These are phyloP conservation scores for Lasioglossum vierecki DNA, from an alignment of 2,888 invertebrate species.

Conservation along the genomic window DNA sequence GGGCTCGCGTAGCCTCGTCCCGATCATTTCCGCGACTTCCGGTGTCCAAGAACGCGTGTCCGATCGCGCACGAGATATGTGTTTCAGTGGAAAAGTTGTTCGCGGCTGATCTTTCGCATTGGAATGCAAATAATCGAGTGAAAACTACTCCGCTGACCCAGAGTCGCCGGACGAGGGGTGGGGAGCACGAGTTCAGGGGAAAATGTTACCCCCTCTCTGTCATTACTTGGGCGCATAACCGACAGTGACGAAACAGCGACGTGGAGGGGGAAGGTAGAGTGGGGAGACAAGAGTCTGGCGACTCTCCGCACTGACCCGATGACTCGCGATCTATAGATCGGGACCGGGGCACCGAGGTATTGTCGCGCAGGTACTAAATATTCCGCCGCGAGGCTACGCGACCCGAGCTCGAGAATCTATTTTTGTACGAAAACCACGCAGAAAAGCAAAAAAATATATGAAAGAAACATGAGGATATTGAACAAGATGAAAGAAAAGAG, in stretches of 20 bases:
- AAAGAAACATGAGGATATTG: neutral
- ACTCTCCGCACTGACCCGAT: too few species aligned
- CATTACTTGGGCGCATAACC: too few species aligned
- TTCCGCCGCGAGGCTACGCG: slow-evolving; percentile 62
- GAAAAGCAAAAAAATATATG: neutral
- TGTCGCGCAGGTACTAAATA: slow-evolving; percentile 14
- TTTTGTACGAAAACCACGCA: slow-evolving; percentile 75
- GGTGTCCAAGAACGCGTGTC: neutral
- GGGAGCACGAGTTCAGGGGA: too few species aligned
- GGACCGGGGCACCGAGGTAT: slow-evolving; percentile 10
- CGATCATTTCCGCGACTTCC: slow-evolving; percentile 4
- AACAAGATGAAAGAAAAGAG: neutral
- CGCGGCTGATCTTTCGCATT: too few species aligned
- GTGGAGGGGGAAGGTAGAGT: too few species aligned
- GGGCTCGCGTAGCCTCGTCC: slow-evolving; percentile 58
- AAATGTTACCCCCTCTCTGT: too few species aligned
- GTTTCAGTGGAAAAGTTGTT: neutral
- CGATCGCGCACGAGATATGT: neutral
- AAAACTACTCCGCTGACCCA: neutral
- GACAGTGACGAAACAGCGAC: neutral
- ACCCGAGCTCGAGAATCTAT: slow-evolving; percentile 76
- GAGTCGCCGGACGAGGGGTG: too few species aligned
- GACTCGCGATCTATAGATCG: neutral
- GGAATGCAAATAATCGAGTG: neutral
- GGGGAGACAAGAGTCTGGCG: neutral